These are phyloP conservation scores for Xyrichtys novacula DNA, from an alignment of 2,797 vertebrate genomes.

Conservation along the genomic window DNA sequence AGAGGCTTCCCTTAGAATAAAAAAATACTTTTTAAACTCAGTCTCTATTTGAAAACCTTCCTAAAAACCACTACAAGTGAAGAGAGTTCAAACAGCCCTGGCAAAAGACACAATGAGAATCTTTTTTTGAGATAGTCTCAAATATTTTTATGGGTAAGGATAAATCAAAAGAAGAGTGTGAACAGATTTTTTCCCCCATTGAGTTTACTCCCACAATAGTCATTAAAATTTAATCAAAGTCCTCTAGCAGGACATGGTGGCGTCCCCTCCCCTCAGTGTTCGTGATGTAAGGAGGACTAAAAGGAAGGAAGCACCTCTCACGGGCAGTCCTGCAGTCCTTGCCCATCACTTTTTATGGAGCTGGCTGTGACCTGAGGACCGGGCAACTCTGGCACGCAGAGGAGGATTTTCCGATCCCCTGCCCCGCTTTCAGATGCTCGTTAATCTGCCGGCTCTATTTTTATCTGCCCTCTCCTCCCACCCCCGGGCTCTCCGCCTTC, in stretches of 20 bases:
- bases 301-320: slow-evolving; percentile 54
- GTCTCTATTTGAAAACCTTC: too few relatives aligned
- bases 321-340: slow-evolving; percentile 26
- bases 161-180: neutral
- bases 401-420: slow-evolving; percentile 84
- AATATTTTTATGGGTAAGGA: too few relatives aligned
- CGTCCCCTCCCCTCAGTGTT: slow-evolving; percentile 6
- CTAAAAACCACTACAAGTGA: too few relatives aligned
- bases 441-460: slow-evolving; percentile 87
- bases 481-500: slow-evolving; percentile 68
- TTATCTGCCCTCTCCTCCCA: slow-evolving; percentile 75
- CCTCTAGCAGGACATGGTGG: neutral
- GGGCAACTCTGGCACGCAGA: slow-evolving; percentile 74
- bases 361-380: slow-evolving; percentile 64
- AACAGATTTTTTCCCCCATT: neutral
- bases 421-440: slow-evolving; percentile 84
- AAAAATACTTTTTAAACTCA: too few relatives aligned
- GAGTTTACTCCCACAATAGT: neutral
- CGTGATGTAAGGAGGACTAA: slow-evolving; percentile 43
- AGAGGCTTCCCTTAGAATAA: too few relatives aligned
- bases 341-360: slow-evolving; percentile 45
- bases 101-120: too few relatives aligned
- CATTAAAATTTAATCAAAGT: slow-evolving; percentile 22
- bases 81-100: too few relatives aligned
- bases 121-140: too few relatives aligned